Conservation (phyloP, 2,113 vertebrate genomes). For the Tachysurus fulvidraco region DNA sequence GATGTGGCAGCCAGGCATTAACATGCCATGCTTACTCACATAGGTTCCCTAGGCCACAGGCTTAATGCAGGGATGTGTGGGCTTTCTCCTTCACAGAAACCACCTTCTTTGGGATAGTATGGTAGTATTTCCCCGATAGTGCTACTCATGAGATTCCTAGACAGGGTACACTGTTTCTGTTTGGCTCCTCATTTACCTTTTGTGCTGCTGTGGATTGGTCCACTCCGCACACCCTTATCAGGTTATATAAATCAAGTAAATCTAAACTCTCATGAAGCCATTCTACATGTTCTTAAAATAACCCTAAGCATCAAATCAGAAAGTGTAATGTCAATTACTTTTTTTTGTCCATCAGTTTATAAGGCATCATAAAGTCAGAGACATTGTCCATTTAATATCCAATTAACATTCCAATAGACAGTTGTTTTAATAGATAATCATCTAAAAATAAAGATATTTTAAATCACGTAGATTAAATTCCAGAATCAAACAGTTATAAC, state of each 20-base stretch:
- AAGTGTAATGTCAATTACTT: background rate
- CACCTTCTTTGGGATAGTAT: no score
- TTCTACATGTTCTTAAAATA: background rate
- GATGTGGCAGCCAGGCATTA: no score
- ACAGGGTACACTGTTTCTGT: no score
- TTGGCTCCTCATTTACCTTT: no score
- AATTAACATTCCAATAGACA: background rate
- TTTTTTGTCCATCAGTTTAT: background rate
- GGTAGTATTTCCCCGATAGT: no score
- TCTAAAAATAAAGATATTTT: background rate
- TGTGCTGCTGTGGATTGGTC: no score
- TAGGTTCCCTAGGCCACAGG: no score
- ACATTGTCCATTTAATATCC: background rate
- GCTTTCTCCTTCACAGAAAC: no score
- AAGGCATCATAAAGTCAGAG: background rate
- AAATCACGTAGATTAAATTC: background rate
- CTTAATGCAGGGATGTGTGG: no score
- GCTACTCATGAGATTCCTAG: no score
- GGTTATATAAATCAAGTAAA: background rate
- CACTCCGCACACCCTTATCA: no score
- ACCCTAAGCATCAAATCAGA: background rate
- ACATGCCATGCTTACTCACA: no score
- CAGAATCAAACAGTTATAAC: background rate
- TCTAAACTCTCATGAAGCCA: background rate
- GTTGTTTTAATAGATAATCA: background rate